phyloP scores from a whole-genome alignment of 2,888 invertebrate genomes.

The Orthosia incerta region DNA sequence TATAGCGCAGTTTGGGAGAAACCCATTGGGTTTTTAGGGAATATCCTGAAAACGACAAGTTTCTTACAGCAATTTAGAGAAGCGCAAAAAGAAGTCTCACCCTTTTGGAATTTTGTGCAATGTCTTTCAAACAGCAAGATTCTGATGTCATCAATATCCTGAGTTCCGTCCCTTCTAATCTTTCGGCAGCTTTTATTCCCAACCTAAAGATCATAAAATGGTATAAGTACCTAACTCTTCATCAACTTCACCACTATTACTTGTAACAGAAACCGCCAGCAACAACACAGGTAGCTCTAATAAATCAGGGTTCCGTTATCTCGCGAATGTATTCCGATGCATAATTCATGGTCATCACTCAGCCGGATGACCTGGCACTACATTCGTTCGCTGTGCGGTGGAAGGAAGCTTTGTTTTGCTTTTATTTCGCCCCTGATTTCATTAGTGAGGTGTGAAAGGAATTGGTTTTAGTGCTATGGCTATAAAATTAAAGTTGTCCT shows the following conservation, averaged over 20 bases:
- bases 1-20: not conserved
- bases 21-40: not conserved
- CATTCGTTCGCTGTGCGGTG: slow-evolving; percentile 14
- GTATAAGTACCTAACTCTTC: slow-evolving; percentile 35
- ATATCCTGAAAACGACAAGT: not conserved
- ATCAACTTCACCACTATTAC: slow-evolving; percentile 26
- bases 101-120: too few species aligned
- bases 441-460: slow-evolving; percentile 41
- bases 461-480: slow-evolving; percentile 15
- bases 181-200: not conserved
- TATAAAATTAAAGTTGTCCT: slow-evolving; percentile 4
- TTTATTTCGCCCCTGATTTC: slow-evolving; percentile 42
- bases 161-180: too few species aligned
- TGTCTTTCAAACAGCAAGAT: not conserved
- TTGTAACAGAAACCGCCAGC: slow-evolving; percentile 5
- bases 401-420: slow-evolving; percentile 59
- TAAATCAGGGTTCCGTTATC: slow-evolving; percentile 79
- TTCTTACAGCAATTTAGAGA: too few species aligned
- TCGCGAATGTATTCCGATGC: slow-evolving; percentile 76
- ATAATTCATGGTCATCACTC: slow-evolving; percentile 83
- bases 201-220: slow-evolving; percentile 5
- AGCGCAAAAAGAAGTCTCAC: too few species aligned
- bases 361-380: slow-evolving; percentile 75
- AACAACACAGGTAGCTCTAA: slow-evolving; percentile 67
- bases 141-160: not conserved